phyloP scores from a whole-genome alignment of 2,888 invertebrate species.

The Cabera pusaria region DNA sequence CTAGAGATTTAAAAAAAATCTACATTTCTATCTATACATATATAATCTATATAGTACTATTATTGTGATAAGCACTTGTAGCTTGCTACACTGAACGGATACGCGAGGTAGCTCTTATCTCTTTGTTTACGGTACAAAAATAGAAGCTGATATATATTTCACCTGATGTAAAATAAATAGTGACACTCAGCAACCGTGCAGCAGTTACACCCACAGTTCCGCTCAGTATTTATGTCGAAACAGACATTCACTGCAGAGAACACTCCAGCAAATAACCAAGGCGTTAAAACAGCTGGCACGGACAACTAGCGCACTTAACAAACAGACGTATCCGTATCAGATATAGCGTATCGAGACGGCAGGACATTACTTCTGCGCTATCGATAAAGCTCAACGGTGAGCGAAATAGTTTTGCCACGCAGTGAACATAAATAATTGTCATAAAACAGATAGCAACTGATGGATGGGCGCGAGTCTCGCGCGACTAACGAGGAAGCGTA shows the following conservation, averaged over 20 bases:
- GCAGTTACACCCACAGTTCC: slow-evolving; percentile 80
- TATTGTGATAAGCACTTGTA: too few species aligned
- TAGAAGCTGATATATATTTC: slow-evolving; percentile 61
- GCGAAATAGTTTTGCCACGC: slow-evolving; percentile 78
- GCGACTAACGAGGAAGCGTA: slow-evolving; percentile 65
- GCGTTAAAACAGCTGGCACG: slow-evolving; percentile 80
- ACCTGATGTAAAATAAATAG: slow-evolving; percentile 69
- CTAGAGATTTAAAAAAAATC: too few species aligned
- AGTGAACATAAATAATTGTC: slow-evolving; percentile 81
- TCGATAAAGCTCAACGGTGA: slow-evolving; percentile 82
- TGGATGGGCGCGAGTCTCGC: slow-evolving; percentile 61
- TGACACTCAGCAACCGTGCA: slow-evolving; percentile 64
- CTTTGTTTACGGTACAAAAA: slow-evolving; percentile 52
- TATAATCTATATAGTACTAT: too few species aligned
- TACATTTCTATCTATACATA: too few species aligned
- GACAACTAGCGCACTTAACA: slow-evolving; percentile 81
- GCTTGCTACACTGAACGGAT: too few species aligned
- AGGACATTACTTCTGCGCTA: slow-evolving; percentile 79
- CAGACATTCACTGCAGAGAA: slow-evolving; percentile 74
- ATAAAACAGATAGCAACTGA: slow-evolving; percentile 78
- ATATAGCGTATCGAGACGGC: slow-evolving; percentile 77
- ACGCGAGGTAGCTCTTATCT: slow-evolving; percentile 35
- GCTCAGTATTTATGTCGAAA: slow-evolving; percentile 80
- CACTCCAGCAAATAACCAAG: slow-evolving; percentile 78
- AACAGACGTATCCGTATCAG: slow-evolving; percentile 82